phyloP scores from a whole-genome alignment of 2,797 vertebrate genomes.

The Cryptoprocta ferox region DNA sequence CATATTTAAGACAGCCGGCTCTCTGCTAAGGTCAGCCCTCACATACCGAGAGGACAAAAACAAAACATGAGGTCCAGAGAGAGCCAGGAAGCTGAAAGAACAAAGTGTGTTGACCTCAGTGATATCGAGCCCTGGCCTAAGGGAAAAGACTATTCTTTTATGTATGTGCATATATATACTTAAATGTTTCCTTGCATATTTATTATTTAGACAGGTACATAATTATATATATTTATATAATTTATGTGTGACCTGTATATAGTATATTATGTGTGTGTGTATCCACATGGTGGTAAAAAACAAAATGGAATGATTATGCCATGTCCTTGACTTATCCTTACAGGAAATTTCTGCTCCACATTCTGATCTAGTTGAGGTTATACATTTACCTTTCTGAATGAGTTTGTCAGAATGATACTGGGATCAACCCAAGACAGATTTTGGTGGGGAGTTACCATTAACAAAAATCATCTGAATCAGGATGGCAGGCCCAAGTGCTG shows the following conservation, averaged over 20 bases:
- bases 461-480: slow-evolving; percentile 8
- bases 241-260: not conserved
- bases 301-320: not conserved
- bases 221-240: not conserved
- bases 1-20: slow-evolving; percentile 83
- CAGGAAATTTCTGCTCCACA: not conserved
- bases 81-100: slow-evolving; percentile 46
- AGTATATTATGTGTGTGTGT: not conserved
- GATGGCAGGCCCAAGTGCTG: not conserved
- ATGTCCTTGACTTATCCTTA: slow-evolving; percentile 44
- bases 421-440: not conserved
- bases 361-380: not conserved
- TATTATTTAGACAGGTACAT: not conserved
- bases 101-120: slow-evolving; percentile 34
- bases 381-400: slow-evolving; percentile 38
- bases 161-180: not conserved
- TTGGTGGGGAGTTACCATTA: not conserved
- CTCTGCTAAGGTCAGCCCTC: slow-evolving; percentile 82
- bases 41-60: slow-evolving; percentile 73
- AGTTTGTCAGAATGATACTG: slow-evolving; percentile 31
- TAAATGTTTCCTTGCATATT: not conserved
- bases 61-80: slow-evolving; percentile 50
- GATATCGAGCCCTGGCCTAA: not conserved
- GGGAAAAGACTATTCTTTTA: not conserved
- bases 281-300: not conserved